Evolutionary conservation across 2,113 vertebrate species (phyloP), one percentile per base, ranked within the genome.

Genomic region (Bujurquina vittata): DNA sequence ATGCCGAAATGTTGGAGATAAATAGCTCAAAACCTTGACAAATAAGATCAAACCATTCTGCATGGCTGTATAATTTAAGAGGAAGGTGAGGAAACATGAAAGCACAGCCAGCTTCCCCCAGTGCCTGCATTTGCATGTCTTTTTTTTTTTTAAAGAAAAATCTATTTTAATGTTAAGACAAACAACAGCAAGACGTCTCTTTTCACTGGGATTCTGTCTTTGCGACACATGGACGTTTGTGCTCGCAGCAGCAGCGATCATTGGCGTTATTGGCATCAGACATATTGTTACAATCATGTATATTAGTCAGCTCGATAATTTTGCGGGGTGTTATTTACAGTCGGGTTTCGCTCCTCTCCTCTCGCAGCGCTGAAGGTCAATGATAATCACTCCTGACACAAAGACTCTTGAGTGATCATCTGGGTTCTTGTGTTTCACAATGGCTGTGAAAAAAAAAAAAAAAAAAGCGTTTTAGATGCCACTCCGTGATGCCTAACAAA

Each of bases 341-440:
- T 76, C 18, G 52, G n/a, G 72, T 65, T 84, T 83, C 49, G 15
- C 73, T 81, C 29, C 31, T 26, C 78, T 88, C 80, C 29, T 60
- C 83, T 86, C 17, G 7, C 79, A 14, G 35, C 67, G 1, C 40
- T 89, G 89, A 94, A 92, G 93, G 94, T 94, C 90, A 89, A 67
- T 76, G 85, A 84, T 91, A 90, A 91, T 92, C 52, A 33, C 55
- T 87, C 40, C 83, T 84, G 88, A 88, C 80, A 84, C 89, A 87
- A 84, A 86, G 80, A 88, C 88, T 88, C 81, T 76, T 80, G 81
- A 91, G 88, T 90, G 85, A 87, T 92, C 77, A 89, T 91, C 78
- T 63, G 52, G 22, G 11, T 78, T 83, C 81, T 89, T 90, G 75
- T 91, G 79, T 84, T 85, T 79, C 65, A 89, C 87, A 87, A 84